These are phyloP conservation scores for Craterocephalus amniculus DNA, from an alignment of 2,797 vertebrate species.

Conservation along the genomic window DNA sequence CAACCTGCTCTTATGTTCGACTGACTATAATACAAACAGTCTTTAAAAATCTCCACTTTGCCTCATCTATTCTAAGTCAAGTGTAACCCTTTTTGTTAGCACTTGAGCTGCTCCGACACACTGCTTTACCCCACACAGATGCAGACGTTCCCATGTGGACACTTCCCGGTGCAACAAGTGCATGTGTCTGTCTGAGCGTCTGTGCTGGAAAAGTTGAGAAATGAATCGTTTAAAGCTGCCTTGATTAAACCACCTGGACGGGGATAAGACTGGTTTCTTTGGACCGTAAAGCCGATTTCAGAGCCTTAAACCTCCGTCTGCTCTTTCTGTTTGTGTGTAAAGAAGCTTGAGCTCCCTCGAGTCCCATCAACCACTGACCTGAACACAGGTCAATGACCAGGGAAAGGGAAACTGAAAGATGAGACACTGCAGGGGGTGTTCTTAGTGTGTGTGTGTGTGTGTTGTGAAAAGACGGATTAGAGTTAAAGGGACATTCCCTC, in stretches of 20 bases:
- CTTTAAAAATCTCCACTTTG: not conserved
- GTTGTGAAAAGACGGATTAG: slow-evolving; percentile 15
- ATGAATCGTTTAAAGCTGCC: not conserved
- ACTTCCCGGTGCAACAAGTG: not conserved
- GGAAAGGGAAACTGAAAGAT: slow-evolving; percentile 60
- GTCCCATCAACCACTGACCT: slow-evolving; percentile 63
- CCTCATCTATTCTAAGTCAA: not conserved
- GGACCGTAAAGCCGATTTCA: slow-evolving; percentile 10
- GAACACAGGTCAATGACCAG: slow-evolving; percentile 66
- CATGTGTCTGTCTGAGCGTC: not conserved
- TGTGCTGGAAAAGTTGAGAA: slow-evolving; percentile 6
- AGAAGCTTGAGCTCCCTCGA: slow-evolving; percentile 51
- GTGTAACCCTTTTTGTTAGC: not conserved
- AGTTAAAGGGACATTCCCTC: slow-evolving; percentile 15
- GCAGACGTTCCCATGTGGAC: not conserved
- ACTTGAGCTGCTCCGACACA: slow-evolving; percentile 1
- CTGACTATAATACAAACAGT: not conserved
- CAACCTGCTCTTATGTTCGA: not conserved
- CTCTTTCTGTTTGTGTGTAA: slow-evolving; percentile 36
- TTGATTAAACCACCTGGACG: slow-evolving; percentile 8
- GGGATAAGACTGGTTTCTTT: slow-evolving; percentile 3
- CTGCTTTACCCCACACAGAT: not conserved
- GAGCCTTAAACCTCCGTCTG: slow-evolving; percentile 9
- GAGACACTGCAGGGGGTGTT: slow-evolving; percentile 41
- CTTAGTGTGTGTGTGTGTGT: slow-evolving; percentile 18